Evolutionary conservation across 2,888 invertebrate genomes (phyloP).

Genomic region (Meteorus colon): DNA sequence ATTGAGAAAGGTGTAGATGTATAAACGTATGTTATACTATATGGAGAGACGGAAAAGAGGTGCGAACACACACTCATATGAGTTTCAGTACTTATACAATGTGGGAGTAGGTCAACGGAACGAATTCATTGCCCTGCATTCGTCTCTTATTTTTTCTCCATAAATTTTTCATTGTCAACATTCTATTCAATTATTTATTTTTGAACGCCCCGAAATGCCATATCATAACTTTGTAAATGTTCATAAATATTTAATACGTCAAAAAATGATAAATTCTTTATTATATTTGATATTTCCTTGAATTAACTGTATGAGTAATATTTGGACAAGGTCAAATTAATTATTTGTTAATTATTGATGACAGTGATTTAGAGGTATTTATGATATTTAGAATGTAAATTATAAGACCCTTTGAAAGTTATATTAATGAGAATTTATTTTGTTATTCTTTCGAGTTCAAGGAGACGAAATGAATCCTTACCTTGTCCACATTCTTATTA

Average conservation of each 20-base stretch:
- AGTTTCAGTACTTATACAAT: constrained; percentile 42
- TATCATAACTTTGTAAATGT: no score
- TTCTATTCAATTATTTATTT: background rate
- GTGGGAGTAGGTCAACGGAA: constrained; percentile 71
- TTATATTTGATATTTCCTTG: no score
- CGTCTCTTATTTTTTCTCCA: background rate
- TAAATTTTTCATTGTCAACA: constrained; percentile 11
- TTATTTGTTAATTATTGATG: background rate
- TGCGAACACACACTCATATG: constrained; percentile 37
- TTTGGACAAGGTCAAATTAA: background rate
- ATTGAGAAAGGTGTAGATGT: constrained; percentile 41
- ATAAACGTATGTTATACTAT: constrained; percentile 46
- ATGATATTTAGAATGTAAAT: background rate
- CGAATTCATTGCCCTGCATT: constrained; percentile 50
- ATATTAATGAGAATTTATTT: background rate
- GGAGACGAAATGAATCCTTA: background rate
- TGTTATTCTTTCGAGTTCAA: no score
- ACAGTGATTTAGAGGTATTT: background rate
- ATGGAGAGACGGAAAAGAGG: constrained; percentile 15
- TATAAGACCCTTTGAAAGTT: background rate
- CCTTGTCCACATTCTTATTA: background rate
- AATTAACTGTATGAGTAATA: background rate
- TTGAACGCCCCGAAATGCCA: background rate
- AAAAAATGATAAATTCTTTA: background rate
- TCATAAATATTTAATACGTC: background rate